Conservation (phyloP, 2,888 invertebrate species). For the Watsonalla cultraria region DNA sequence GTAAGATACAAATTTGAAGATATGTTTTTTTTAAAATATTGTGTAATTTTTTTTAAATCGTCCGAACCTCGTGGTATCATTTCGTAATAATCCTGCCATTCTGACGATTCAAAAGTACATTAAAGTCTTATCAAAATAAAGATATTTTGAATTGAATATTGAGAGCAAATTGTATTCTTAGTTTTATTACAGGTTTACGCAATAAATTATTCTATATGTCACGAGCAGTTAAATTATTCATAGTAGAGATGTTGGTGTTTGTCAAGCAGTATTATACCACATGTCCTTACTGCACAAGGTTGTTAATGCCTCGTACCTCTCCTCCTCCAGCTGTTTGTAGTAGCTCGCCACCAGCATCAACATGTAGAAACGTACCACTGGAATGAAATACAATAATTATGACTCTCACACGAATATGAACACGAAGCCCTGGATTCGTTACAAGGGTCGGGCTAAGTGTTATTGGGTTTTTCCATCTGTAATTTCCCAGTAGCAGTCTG, state of each 20-base stretch:
- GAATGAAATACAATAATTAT: constrained; percentile 10
- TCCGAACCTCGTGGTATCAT: no score
- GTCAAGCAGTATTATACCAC: constrained; percentile 40
- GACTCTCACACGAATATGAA: neutral
- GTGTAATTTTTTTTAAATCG: no score
- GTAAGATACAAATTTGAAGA: no score
- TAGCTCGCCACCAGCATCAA: constrained; percentile 61
- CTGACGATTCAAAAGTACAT: no score
- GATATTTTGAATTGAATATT: neutral
- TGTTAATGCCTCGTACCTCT: constrained; percentile 37
- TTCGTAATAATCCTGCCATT: no score
- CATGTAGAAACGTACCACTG: constrained; percentile 67
- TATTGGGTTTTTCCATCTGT: no score
- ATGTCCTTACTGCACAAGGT: constrained; percentile 41
- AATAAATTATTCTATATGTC: no score
- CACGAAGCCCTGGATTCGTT: no score
- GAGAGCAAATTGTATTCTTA: neutral
- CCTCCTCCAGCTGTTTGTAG: constrained; percentile 53
- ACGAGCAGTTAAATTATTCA: neutral
- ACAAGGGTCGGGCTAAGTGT: no score
- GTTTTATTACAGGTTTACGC: constrained; percentile 1
- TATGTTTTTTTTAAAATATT: no score
- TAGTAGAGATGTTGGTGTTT: neutral
- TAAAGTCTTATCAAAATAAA: no score
- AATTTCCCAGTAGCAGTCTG: no score